phyloP scores from a whole-genome alignment of 2,797 vertebrate species.

The Zalophus californianus region DNA sequence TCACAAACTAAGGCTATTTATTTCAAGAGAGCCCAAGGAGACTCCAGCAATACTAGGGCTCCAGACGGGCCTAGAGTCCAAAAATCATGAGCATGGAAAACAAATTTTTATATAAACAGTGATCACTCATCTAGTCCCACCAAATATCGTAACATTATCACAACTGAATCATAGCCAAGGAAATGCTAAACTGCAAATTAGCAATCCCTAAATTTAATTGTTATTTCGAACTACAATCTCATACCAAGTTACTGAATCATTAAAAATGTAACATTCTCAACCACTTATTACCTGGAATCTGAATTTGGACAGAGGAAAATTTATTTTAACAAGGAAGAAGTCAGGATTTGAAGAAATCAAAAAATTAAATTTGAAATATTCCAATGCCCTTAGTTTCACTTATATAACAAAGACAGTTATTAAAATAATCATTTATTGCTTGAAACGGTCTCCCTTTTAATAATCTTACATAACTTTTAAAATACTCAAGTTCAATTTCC shows the following conservation, averaged over 20 bases:
- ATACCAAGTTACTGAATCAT: constrained; percentile 6
- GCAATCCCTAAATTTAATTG: neutral
- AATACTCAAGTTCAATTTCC: neutral
- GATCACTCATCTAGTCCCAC: neutral
- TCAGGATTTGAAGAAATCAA: constrained; percentile 55
- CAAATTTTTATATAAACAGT: neutral
- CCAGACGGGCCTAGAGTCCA: constrained; percentile 9
- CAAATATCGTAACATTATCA: neutral
- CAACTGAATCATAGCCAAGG: neutral
- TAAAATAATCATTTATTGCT: constrained; percentile 49
- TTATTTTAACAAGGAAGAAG: constrained; percentile 54
- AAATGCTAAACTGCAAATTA: neutral
- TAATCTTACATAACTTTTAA: neutral
- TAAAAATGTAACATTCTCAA: constrained; percentile 54
- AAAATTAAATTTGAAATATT: constrained; percentile 56
- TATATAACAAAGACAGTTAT: constrained; percentile 31
- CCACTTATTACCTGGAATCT: constrained; percentile 23
- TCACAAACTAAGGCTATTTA: neutral
- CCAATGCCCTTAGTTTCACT: neutral
- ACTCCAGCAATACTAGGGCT: neutral
- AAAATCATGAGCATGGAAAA: neutral
- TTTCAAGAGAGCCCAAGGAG: constrained; percentile 12
- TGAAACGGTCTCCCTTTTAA: constrained; percentile 37
- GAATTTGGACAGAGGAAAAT: constrained; percentile 25
- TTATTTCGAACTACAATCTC: neutral